Base-by-base conservation (phyloP, 2,797 vertebrate genomes). In the Aphelocoma californica region DNA sequence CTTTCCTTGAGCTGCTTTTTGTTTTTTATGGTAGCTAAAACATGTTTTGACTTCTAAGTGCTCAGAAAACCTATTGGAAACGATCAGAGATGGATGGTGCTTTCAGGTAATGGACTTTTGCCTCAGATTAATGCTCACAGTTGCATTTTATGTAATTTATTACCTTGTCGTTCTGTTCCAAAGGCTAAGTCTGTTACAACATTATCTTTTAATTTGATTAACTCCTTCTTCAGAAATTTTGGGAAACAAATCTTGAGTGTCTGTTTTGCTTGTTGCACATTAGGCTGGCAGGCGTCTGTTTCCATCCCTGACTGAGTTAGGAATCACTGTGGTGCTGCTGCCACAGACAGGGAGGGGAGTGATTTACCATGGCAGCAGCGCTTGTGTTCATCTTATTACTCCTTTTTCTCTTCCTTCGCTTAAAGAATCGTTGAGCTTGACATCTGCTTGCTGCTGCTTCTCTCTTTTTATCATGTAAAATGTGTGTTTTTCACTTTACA, bases 121-220 rank as follows among this genome's bases (percentile, higher is more conserved):
- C 66, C 85, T 75, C 61, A 54, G 82, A 82, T 85, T 32, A 53
- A 6, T 40, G 74, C 65, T 81, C 81, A 70, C 70, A 61, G 70
- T 86, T 66, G 67, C 31, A 7, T 69, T 91, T 81, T 64, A 26
- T 4, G 38, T 90, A 60, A 93, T 96, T 62, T 94, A 83, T 92
- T 83, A 47, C 88, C 61, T 54, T 40, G 65, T 40, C 11, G 0
- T 56, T 48, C 11, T 6, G 32, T 88, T 96, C 95, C 88, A 94
- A 77, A 84, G 83, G 69, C 86, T 87, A 72, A 70, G 32, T 32
- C 25, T 62, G 62, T 92, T 84, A 78, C 44, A 73, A 56, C 69
- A 32, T 92, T 95, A 88, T 78, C 92, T 95, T 93, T 93, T 95
- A 86, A 92, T 93, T 62, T 40, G 36, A 88, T 97, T 88, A 90